These are phyloP conservation scores for Dynastes tityus DNA, from an alignment of 2,888 invertebrate species.

Conservation along the genomic window DNA sequence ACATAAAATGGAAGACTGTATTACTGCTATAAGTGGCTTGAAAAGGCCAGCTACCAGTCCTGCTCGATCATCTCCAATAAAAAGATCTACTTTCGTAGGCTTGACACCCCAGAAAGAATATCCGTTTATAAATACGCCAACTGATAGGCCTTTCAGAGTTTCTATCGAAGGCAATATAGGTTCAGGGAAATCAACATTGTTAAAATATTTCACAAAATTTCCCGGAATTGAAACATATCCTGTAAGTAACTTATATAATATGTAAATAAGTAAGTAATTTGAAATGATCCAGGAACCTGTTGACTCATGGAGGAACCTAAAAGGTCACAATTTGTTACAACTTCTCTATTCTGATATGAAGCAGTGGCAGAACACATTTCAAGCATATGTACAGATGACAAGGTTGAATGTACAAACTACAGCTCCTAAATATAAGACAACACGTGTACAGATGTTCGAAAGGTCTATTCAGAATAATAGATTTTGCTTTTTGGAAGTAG, in stretches of 20 bases:
- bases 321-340: constrained; percentile 86
- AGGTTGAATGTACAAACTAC: constrained; percentile 87
- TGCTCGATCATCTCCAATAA: constrained; percentile 57
- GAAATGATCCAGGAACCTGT: constrained; percentile 80
- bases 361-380: constrained; percentile 90
- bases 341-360: constrained; percentile 89
- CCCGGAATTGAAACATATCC: constrained; percentile 67
- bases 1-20: constrained; percentile 63
- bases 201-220: constrained; percentile 67
- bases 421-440: constrained; percentile 71
- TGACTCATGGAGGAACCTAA: constrained; percentile 86
- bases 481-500: constrained; percentile 82
- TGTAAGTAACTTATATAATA: constrained; percentile 60
- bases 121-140: constrained; percentile 64
- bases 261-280: neutral
- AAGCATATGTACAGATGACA: constrained; percentile 92
- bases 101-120: constrained; percentile 64
- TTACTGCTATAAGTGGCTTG: constrained; percentile 59
- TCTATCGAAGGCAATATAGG: constrained; percentile 71
- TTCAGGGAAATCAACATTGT: constrained; percentile 70
- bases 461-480: constrained; percentile 90
- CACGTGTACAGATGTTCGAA: constrained; percentile 90
- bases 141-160: constrained; percentile 68
- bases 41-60: constrained; percentile 60
- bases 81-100: constrained; percentile 62